Conservation (phyloP, 1,140 invertebrate genomes). For the Calliopsis andreniformis region DNA sequence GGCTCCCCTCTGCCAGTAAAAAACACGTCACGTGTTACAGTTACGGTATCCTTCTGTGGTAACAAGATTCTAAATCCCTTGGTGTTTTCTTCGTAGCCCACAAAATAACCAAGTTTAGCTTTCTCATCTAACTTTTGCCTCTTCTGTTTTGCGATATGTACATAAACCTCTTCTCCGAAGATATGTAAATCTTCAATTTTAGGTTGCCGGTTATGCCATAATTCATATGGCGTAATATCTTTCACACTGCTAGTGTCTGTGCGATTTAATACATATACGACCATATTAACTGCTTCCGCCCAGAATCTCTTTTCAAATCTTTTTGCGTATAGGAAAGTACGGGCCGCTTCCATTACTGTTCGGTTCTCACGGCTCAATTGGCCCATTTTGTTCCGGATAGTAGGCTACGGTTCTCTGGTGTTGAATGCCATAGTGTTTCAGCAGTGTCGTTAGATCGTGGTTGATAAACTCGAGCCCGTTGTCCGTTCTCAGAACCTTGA, state of each 20-base stretch:
- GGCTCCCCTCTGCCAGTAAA: too few relatives aligned
- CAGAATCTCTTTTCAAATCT: too few relatives aligned
- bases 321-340: too few relatives aligned
- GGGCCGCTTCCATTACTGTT: constrained; percentile 18
- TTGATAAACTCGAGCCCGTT: constrained; percentile 46
- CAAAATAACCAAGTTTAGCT: constrained; percentile 9
- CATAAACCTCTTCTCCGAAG: constrained; percentile 39
- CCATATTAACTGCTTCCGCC: too few relatives aligned
- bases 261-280: constrained; percentile 32
- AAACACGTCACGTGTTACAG: too few relatives aligned
- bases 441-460: constrained; percentile 11
- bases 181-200: constrained; percentile 36
- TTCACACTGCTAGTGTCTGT: constrained; percentile 24
- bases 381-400: constrained; percentile 32
- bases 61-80: constrained; percentile 38
- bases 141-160: constrained; percentile 39
- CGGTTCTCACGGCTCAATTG: constrained; percentile 24
- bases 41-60: neutral
- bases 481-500: constrained; percentile 29
- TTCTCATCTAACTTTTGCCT: constrained; percentile 42
- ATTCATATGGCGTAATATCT: constrained; percentile 45
- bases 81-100: constrained; percentile 29
- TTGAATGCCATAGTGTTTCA: constrained; percentile 17
- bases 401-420: constrained; percentile 9
- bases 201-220: constrained; percentile 41